Base-by-base conservation (phyloP, 2,797 vertebrate species). In the Graptemys geographica region DNA sequence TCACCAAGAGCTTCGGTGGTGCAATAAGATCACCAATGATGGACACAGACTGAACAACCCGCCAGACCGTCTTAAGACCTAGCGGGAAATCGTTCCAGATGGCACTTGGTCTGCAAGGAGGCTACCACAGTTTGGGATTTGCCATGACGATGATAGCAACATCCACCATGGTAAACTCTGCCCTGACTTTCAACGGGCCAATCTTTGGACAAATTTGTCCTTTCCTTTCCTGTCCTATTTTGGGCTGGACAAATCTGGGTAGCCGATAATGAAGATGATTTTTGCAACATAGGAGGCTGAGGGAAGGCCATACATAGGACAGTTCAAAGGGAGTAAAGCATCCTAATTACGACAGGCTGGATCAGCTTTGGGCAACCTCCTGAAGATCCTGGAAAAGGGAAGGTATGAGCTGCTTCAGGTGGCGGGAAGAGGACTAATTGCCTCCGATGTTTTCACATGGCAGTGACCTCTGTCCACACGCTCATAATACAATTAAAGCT, bases 121-220 rank as follows among this genome's bases (percentile, higher is more conserved):
- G 13, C 59, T 65, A 65, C 13, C n/a, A 6, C 59, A 65, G 6
- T 65, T n/a, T n/a, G 31, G 59, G 31, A 33, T 65, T 65, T 65
- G 31, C 31, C 59, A 33, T 65, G 62, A 37, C 8, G 8, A 19
- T 62, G 31, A 33, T 47, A 47, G 1, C 25, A 23, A 52, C 76
- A 55, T 56, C 31, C n/a, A 52, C 76, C 49, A 31, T 33, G 0
- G 37, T 16, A 2, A 79, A 7, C 3, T 15, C 5, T 27, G 1
- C 80, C 78, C 82, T 55, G 51, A 3, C 18, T 23, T 0, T 31
- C 37, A 15, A 0, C 1, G 0, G 27, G 72, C 83, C 15, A 56
- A 81, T 88, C 62, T 16, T 0, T 8, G 37, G 74, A n/a, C 59
- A 91, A 62, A 2, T 7, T 6, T 5, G 10, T 57, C 56, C 44